Percentiles rank a stretch among this genome's conserved stretches.
Conservation (phyloP, 1,140 invertebrate genomes). For the Drosophila nannoptera region DNA sequence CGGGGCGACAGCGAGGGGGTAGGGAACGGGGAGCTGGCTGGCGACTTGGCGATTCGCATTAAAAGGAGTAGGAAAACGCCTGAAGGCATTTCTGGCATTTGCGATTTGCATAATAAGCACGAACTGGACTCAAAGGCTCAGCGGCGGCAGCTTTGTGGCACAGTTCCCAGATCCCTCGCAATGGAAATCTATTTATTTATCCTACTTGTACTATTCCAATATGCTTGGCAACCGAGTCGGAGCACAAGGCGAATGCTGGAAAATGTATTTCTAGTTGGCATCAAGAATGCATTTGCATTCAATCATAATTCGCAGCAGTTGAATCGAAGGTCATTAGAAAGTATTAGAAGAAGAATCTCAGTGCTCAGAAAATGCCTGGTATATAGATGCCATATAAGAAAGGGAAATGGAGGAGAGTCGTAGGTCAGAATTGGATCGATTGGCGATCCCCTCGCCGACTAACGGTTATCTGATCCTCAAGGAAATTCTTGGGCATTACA, state of each 20-base stretch:
- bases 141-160: constrained; percentile 37
- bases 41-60: constrained; percentile 33
- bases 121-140: constrained; percentile 54
- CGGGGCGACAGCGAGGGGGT: neutral
- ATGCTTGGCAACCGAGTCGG: neutral
- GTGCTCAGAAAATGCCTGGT: no score
- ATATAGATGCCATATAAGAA: no score
- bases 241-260: neutral
- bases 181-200: constrained; percentile 19
- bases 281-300: no score
- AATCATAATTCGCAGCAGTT: no score
- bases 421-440: no score
- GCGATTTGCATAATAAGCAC: constrained; percentile 68
- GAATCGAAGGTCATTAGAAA: no score
- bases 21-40: neutral
- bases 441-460: no score
- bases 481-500: no score
- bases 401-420: no score
- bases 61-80: constrained; percentile 64
- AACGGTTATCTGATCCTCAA: no score
- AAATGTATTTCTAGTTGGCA: constrained; percentile 2
- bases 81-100: constrained; percentile 30
- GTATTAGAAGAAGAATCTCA: no score
- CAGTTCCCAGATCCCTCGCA: constrained; percentile 13
- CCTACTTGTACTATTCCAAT: constrained; percentile 4